Base-by-base conservation (phyloP, 2,888 invertebrate species). In the Phorcus lineatus region DNA sequence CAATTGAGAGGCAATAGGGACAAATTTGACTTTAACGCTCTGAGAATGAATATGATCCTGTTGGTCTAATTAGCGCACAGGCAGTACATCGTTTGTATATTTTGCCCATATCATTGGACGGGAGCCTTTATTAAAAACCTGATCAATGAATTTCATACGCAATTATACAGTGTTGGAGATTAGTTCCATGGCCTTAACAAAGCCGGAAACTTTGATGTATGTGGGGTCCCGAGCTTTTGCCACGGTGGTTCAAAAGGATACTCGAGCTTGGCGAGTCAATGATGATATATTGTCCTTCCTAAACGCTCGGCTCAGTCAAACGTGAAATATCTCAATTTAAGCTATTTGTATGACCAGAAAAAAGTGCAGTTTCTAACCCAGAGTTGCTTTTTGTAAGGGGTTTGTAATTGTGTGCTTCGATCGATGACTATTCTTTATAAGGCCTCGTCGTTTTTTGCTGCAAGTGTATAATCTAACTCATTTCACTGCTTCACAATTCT, bases 71-170 rank as follows among this genome's bases (percentile, higher is more conserved):
- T 70, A 40, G 40, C 36, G 70, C 17, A 40, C 40, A n/a, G 36
- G 31, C 19, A 70, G 70, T 70, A 40, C 70, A 70, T 70, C 70
- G 36, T 70, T 70, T 36, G 70, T 70, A 70, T 70, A 70, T 70
- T 70, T 70, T 17, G 70, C 36, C 70, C 70, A 70, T 36, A 70
- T 70, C 36, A 70, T 70, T 70, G 70, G 70, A 70, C 70, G 36
- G 31, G 17, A 19, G 19, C 70, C 36, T 31, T 70, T 70, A 70
- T 70, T 70, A 70, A 70, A 70, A 31, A 36, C n/a, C 40, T 70
- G 70, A 70, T 70, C 70, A 70, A 70, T 70, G 70, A 70, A 70
- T 70, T 70, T 70, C 70, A 70, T 70, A 70, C 40, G 70, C 70
- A 70, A 70, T 70, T 70, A 70, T 70, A 70, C 70, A 70, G 31